These are phyloP conservation scores for Cacoxenus indagator DNA, from an alignment of 2,888 invertebrate genomes.

Conservation along the genomic window DNA sequence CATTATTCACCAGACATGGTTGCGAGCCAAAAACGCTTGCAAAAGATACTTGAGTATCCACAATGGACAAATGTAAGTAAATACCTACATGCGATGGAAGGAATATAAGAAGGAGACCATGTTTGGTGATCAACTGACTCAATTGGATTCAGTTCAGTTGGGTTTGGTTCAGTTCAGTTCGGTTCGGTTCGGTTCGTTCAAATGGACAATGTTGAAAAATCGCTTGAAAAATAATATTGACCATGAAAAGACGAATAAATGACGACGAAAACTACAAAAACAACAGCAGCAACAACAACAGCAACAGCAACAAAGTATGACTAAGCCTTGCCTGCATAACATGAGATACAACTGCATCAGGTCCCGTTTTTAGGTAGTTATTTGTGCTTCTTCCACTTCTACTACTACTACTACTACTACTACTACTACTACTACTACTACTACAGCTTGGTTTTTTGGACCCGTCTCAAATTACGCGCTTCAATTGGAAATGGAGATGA, in stretches of 20 bases:
- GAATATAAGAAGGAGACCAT: background rate
- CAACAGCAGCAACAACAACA: background rate
- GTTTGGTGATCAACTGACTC: background rate
- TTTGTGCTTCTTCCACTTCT: background rate
- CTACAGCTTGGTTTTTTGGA: background rate
- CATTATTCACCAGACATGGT: conserved; percentile 33
- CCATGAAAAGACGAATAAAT: conserved; percentile 19
- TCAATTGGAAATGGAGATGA: conserved; percentile 16
- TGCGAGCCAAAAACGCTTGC: background rate
- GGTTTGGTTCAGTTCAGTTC: background rate
- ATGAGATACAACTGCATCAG: background rate
- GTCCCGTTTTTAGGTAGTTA: background rate
- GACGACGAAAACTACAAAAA: background rate
- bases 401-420: background rate
- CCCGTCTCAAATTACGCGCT: conserved; percentile 17
- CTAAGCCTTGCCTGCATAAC: background rate
- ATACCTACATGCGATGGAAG: background rate
- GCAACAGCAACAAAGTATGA: background rate
- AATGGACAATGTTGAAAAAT: background rate
- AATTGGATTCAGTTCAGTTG: background rate
- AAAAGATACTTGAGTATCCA: background rate
- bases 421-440: background rate
- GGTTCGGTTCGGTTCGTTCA: background rate
- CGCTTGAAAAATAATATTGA: conserved; percentile 19
- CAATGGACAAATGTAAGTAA: background rate